Percentiles rank a stretch among this genome's conserved stretches.
phyloP scores from a whole-genome alignment of 2,888 invertebrate genomes.

The Operophtera brumata region DNA sequence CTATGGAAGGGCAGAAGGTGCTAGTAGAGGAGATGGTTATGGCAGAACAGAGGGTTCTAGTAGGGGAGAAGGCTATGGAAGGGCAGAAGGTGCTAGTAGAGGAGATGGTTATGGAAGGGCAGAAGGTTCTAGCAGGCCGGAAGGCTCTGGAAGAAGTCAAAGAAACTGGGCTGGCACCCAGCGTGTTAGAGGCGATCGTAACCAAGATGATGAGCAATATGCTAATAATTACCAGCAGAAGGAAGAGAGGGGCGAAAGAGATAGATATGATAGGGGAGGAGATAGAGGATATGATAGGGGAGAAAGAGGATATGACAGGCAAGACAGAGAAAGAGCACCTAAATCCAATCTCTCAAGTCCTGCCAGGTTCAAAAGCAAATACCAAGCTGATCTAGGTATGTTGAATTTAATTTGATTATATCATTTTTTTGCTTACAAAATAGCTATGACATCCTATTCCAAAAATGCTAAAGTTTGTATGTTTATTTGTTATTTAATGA shows the following conservation, averaged over 20 bases:
- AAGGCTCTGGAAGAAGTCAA: conserved; percentile 46
- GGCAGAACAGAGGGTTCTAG: conserved; percentile 6
- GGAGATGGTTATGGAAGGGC: conserved; percentile 6
- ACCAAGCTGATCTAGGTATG: conserved; percentile 45
- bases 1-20: conserved; percentile 6
- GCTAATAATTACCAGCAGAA: conserved; percentile 60
- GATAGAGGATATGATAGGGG: conserved; percentile 41
- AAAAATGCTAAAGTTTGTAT: too few relatives aligned
- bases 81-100: conserved; percentile 2
- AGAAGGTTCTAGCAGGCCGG: conserved; percentile 1
- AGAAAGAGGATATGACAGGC: conserved; percentile 23
- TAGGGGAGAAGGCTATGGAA: conserved; percentile 5
- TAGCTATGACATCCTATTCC: too few relatives aligned
- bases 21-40: conserved; percentile 6
- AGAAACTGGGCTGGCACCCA: conserved; percentile 65
- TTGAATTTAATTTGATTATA: conserved; percentile 1
- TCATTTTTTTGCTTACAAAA: too few relatives aligned
- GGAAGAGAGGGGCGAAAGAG: conserved; percentile 39
- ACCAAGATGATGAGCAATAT: conserved; percentile 69
- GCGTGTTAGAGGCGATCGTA: conserved; percentile 56
- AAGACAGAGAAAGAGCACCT: conserved; percentile 31
- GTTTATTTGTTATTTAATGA: too few relatives aligned
- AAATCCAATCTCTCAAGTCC: conserved; percentile 56
- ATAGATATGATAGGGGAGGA: conserved; percentile 32
- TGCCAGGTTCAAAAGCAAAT: conserved; percentile 47